These are phyloP conservation scores for Embiotoca jacksoni DNA, from an alignment of 2,113 vertebrate species.

Conservation along the genomic window DNA sequence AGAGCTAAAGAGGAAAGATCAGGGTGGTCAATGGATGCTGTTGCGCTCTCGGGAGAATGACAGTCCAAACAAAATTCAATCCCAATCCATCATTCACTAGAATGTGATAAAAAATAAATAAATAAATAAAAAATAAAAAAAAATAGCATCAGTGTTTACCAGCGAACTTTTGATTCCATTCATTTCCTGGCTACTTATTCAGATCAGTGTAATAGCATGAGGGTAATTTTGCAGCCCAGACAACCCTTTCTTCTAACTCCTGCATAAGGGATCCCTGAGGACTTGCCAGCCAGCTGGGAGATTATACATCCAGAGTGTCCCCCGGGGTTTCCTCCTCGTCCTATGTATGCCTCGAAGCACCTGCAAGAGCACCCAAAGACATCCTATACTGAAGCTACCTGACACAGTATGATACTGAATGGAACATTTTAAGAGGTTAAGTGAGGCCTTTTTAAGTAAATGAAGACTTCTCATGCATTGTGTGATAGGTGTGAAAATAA, in stretches of 20 bases:
- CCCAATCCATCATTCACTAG: not conserved
- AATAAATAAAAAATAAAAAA: not conserved
- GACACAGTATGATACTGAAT: not conserved
- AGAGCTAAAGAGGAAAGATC: too few species aligned
- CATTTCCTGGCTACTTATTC: slow-evolving; percentile 7
- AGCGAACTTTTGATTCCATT: slow-evolving; percentile 13
- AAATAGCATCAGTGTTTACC: slow-evolving; percentile 4
- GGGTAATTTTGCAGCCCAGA: not conserved
- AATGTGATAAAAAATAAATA: not conserved
- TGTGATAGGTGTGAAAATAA: slow-evolving; percentile 17
- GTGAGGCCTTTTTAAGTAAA: not conserved
- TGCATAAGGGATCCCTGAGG: not conserved
- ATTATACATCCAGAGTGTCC: not conserved
- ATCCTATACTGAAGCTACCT: not conserved
- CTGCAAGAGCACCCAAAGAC: not conserved
- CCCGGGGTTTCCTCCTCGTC: not conserved
- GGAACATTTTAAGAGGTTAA: not conserved
- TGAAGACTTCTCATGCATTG: not conserved
- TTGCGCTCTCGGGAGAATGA: not conserved
- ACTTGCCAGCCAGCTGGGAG: not conserved
- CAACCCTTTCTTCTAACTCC: slow-evolving; percentile 8
- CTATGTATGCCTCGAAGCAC: not conserved
- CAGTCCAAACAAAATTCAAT: not conserved
- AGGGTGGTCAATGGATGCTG: not conserved
- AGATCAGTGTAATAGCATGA: not conserved